Evolutionary conservation across 2,113 vertebrate genomes (phyloP).

Genomic region (Dromas ardeola): DNA sequence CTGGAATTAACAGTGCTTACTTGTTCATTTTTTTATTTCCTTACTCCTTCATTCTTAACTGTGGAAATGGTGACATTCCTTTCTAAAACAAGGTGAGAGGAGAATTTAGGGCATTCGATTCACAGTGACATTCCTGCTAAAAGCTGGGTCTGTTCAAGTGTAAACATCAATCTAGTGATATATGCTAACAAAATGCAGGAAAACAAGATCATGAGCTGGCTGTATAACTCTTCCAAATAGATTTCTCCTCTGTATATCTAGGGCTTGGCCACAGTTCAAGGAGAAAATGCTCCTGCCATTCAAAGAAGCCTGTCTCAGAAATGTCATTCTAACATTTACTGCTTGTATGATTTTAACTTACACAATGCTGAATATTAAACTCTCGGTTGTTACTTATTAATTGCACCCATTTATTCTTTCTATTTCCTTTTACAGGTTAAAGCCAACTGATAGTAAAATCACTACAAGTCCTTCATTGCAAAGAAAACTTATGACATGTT

Average conservation of each 20-base stretch:
- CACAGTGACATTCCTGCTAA: background rate
- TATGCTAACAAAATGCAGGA: background rate
- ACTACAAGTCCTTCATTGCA: background rate
- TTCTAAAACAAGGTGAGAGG: background rate
- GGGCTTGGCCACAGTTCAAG: background rate
- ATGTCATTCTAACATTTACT: background rate
- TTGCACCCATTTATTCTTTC: background rate
- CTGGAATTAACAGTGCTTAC: background rate
- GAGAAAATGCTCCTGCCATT: background rate
- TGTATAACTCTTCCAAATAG: background rate
- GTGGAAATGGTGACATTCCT: background rate
- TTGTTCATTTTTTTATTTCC: background rate
- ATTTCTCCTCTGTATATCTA: background rate
- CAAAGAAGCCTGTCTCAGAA: background rate
- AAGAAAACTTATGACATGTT: background rate
- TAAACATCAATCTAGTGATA: background rate
- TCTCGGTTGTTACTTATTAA: background rate
- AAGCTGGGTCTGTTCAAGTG: background rate
- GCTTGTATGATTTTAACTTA: background rate
- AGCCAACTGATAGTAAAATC: background rate
- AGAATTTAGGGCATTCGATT: background rate
- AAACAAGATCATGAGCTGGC: background rate
- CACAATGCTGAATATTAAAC: background rate
- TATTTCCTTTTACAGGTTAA: background rate
- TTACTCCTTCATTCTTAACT: background rate